phyloP scores from a whole-genome alignment of 2,113 vertebrate species.

The Sylvietta virens region DNA sequence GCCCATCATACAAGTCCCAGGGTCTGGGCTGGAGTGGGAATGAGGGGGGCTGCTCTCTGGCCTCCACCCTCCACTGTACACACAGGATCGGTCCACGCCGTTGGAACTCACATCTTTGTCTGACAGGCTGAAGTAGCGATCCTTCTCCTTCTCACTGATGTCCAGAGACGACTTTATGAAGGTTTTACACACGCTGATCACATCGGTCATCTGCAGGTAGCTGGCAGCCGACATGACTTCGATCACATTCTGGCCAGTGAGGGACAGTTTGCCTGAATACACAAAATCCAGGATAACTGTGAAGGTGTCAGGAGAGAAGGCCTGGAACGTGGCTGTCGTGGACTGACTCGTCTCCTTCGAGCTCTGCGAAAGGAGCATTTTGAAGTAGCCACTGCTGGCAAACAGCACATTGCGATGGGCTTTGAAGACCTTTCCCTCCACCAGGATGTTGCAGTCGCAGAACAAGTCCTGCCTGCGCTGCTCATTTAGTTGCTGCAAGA shows the following conservation, averaged over 20 bases:
- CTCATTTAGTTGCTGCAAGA: constrained; percentile 91
- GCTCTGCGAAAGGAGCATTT: constrained; percentile 91
- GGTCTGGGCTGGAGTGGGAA: constrained; percentile 65
- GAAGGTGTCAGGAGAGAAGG: constrained; percentile 91
- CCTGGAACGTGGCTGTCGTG: constrained; percentile 87
- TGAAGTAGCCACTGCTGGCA: constrained; percentile 95
- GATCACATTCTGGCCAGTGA: constrained; percentile 91
- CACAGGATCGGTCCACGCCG: constrained; percentile 56
- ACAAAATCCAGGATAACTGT: constrained; percentile 94
- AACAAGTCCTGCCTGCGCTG: constrained; percentile 92
- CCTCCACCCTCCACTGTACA: constrained; percentile 65
- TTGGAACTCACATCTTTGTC: constrained; percentile 83
- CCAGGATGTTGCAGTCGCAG: constrained; percentile 92
- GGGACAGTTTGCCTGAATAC: constrained; percentile 91
- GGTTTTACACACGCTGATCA: constrained; percentile 93
- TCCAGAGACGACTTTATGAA: constrained; percentile 97
- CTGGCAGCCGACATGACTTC: constrained; percentile 98
- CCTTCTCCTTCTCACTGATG: constrained; percentile 86
- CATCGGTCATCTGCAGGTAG: constrained; percentile 97
- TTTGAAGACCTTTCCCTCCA: constrained; percentile 92
- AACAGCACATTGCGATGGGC: constrained; percentile 95
- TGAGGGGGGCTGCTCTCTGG: constrained; percentile 64
- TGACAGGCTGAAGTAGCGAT: constrained; percentile 85
- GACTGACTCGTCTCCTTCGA: constrained; percentile 79
- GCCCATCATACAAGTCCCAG: constrained; percentile 56